A percentile compares a stretch with the other conserved stretches of the same genome.
phyloP scores from a whole-genome alignment of 2,797 vertebrate species.

The Chelonia mydas region DNA sequence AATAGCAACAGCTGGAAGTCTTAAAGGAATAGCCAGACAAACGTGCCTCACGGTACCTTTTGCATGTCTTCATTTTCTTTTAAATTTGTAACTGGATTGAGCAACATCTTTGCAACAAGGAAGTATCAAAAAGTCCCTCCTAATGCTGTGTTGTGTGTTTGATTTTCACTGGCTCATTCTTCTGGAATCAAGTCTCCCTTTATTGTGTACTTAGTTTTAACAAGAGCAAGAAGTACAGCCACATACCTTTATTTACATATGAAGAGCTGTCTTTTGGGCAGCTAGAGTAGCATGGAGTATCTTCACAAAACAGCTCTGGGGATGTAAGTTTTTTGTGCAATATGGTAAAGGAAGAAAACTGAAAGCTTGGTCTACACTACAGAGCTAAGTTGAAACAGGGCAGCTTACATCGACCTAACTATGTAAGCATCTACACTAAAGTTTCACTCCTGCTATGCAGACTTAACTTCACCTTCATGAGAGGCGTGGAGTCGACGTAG shows the following conservation, averaged over 20 bases:
- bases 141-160: not conserved
- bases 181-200: not conserved
- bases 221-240: not conserved
- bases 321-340: not conserved
- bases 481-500: not conserved
- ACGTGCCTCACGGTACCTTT: not conserved
- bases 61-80: not conserved
- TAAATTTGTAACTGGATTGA: not conserved
- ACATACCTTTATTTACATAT: not conserved
- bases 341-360: not conserved
- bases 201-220: not conserved
- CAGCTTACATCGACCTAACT: not conserved
- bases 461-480: not conserved
- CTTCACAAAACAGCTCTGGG: not conserved
- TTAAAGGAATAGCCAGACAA: not conserved
- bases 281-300: not conserved
- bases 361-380: accelerated
- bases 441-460: not conserved
- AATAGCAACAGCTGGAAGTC: slow-evolving; percentile 23
- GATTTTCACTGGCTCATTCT: not conserved
- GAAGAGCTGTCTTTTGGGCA: not conserved
- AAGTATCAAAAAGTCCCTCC: not conserved
- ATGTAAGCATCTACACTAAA: not conserved
- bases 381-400: not conserved
- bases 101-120: not conserved